Evolutionary conservation across 2,113 vertebrate genomes (phyloP).

Genomic region (Rhagologus leucostigma): DNA sequence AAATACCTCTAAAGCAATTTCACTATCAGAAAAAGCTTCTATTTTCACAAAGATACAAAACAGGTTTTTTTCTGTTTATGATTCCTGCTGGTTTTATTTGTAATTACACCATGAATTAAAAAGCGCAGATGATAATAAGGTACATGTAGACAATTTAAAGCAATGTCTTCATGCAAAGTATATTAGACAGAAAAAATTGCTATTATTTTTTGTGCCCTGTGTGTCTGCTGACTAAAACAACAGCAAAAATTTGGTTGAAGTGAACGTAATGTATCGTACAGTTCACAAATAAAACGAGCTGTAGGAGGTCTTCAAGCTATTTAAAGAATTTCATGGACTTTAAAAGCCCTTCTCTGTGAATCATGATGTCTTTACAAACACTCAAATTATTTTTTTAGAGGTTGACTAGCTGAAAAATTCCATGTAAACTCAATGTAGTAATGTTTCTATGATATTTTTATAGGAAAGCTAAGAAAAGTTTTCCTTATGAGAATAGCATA

Average conservation of each 20-base stretch:
- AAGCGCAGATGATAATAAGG: not conserved
- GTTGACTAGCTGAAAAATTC: constrained; percentile 16
- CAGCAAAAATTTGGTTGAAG: constrained; percentile 5
- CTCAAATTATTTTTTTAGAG: constrained; percentile 13
- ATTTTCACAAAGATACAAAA: not conserved
- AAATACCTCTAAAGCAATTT: not conserved
- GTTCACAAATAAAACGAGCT: constrained; percentile 41
- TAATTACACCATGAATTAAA: not conserved
- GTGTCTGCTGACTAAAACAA: not conserved
- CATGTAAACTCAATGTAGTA: not conserved
- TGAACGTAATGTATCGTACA: not conserved
- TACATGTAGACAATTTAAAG: not conserved
- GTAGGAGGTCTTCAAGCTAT: constrained; percentile 32
- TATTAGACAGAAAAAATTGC: not conserved
- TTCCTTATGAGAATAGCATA: not conserved
- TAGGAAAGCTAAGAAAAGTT: not conserved
- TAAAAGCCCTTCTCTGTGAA: constrained; percentile 20
- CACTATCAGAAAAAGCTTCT: not conserved
- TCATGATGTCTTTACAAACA: not conserved
- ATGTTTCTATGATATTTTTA: not conserved
- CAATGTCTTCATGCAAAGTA: not conserved
- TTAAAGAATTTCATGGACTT: constrained; percentile 45
- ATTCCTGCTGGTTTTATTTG: not conserved
- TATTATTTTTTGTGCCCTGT: not conserved
- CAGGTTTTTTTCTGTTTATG: not conserved